Conservation (phyloP, 2,888 invertebrate species). For the Protonemura montana region DNA sequence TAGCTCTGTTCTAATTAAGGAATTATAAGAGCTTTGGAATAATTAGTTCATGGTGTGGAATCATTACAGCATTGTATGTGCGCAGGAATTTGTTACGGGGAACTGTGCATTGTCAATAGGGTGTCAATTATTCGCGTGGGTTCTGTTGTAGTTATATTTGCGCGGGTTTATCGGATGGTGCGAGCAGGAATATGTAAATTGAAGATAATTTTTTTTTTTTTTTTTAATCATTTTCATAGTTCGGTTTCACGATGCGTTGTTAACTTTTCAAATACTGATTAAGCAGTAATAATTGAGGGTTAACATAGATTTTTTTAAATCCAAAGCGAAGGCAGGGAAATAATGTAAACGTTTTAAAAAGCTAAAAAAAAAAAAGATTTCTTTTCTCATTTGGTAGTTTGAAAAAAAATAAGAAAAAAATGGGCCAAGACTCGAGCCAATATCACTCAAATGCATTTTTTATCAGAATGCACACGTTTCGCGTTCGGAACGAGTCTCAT, state of each 20-base stretch:
- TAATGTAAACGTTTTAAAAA: not conserved
- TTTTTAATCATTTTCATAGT: not conserved
- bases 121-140: not conserved
- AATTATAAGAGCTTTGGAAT: conserved; percentile 7
- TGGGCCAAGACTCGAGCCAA: not conserved
- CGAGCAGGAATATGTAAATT: not conserved
- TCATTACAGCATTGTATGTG: not conserved
- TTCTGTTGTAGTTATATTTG: too few species aligned
- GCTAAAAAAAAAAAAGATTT: not conserved
- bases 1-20: not conserved
- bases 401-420: not conserved
- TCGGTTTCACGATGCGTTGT: not conserved
- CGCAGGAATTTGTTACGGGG: not conserved
- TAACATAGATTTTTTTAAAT: too few species aligned
- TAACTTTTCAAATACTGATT: too few species aligned
- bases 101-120: not conserved
- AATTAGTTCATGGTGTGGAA: not conserved
- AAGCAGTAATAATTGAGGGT: too few species aligned
- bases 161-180: not conserved
- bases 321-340: too few species aligned
- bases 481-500: not conserved
- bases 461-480: not conserved
- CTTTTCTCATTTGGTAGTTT: not conserved
- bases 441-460: not conserved
- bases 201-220: too few species aligned